A percentile compares a stretch with the other conserved stretches of the same genome.
phyloP scores from a whole-genome alignment of 2,888 invertebrate species.

The Heteromurus nitidus region DNA sequence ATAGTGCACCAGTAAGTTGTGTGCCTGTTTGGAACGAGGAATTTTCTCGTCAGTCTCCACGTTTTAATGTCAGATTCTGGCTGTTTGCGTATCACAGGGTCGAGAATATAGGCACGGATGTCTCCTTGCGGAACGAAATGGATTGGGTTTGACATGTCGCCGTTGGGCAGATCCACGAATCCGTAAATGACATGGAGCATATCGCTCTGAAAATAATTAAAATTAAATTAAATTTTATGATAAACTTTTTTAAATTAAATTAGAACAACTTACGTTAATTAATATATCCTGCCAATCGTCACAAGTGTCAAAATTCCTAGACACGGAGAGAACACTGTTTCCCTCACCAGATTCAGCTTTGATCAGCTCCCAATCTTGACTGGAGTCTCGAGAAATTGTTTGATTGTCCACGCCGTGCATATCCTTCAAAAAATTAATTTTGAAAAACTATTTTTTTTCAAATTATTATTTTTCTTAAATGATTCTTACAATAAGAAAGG shows the following conservation, averaged over 20 bases:
- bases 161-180: not conserved
- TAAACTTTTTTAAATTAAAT: not conserved
- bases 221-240: not conserved
- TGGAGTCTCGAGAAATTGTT: not conserved
- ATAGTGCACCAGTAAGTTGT: constrained; percentile 33
- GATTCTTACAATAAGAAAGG: not conserved
- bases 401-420: constrained; percentile 8
- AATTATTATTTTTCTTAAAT: not conserved
- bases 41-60: not conserved
- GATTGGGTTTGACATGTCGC: not conserved
- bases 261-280: not conserved
- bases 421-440: no score
- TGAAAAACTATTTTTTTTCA: not conserved
- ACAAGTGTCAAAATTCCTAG: constrained; percentile 26
- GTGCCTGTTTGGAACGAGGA: not conserved
- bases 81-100: not conserved
- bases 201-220: not conserved
- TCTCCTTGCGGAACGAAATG: not conserved
- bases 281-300: constrained; percentile 8
- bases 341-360: not conserved
- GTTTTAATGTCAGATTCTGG: not conserved
- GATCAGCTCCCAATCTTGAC: not conserved
- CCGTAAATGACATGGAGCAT: constrained; percentile 29
- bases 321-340: not conserved
- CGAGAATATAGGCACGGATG: not conserved